Percentiles rank a stretch among this genome's conserved stretches.
Evolutionary conservation across 2,797 vertebrate species (phyloP).

Genomic region (Uromys caudimaculatus): DNA sequence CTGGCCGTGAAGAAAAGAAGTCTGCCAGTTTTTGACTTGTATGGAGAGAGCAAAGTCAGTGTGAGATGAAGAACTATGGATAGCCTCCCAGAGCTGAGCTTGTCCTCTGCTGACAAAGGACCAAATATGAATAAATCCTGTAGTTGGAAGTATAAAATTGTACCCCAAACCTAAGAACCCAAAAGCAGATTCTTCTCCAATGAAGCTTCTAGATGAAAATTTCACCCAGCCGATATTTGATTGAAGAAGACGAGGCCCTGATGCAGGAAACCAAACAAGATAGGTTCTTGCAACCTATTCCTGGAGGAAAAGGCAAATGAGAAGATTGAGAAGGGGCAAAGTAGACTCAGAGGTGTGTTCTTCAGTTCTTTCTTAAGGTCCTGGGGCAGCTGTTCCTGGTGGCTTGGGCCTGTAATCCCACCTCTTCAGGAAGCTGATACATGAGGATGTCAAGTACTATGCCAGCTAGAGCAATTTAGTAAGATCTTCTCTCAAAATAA

Average conservation of each 20-base stretch:
- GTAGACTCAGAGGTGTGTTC: constrained; percentile 12
- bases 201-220: not conserved
- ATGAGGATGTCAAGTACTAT: not conserved
- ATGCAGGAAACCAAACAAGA: not conserved
- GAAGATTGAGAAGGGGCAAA: constrained; percentile 8
- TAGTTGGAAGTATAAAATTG: not conserved
- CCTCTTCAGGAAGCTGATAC: constrained; percentile 10
- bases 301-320: constrained; percentile 19
- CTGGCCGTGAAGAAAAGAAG: constrained; percentile 31
- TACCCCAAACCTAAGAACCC: not conserved
- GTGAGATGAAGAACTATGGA: not conserved
- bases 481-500: not conserved
- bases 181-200: not conserved
- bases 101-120: constrained; percentile 3
- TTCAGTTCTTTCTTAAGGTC: constrained; percentile 40
- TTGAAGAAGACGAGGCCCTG: not conserved
- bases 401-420: not conserved
- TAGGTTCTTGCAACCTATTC: constrained; percentile 7
- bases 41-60: not conserved
- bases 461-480: not conserved
- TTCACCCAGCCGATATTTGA: not conserved
- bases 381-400: not conserved
- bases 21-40: not conserved
- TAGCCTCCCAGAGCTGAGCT: not conserved
- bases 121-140: not conserved